A percentile compares a stretch with the other conserved stretches of the same genome.
phyloP scores from a whole-genome alignment of 2,113 vertebrate genomes.

The Ia io region DNA sequence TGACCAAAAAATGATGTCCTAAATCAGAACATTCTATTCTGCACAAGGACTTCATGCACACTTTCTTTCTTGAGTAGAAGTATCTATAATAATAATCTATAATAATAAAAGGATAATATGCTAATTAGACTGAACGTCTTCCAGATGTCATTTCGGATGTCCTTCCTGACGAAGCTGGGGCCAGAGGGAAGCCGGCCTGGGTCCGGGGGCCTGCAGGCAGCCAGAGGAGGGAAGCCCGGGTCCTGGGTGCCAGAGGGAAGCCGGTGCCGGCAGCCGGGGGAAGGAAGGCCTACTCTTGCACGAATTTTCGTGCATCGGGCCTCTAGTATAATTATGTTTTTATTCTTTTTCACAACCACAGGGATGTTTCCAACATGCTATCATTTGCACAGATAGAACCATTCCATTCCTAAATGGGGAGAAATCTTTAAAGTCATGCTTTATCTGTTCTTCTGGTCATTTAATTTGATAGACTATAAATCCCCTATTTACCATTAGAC shows the following conservation, averaged over 20 bases:
- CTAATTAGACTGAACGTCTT: too few relatives aligned
- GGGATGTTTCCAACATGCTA: constrained; percentile 36
- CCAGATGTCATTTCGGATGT: too few relatives aligned
- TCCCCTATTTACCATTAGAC: constrained; percentile 51
- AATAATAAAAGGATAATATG: too few relatives aligned
- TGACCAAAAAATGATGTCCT: not conserved
- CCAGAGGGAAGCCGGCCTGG: too few relatives aligned
- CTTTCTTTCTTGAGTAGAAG: constrained; percentile 31
- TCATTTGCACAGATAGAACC: constrained; percentile 57
- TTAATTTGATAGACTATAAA: constrained; percentile 64
- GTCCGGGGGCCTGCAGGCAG: too few relatives aligned
- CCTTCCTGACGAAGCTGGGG: too few relatives aligned
- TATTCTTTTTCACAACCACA: constrained; percentile 10
- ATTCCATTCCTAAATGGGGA: constrained; percentile 36
- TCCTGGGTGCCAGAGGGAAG: too few relatives aligned
- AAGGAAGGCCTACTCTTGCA: too few relatives aligned
- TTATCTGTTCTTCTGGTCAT: constrained; percentile 63
- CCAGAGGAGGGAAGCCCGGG: too few relatives aligned
- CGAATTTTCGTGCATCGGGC: too few relatives aligned
- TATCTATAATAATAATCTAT: not conserved
- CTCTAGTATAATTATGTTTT: not conserved
- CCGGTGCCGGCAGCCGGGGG: too few relatives aligned
- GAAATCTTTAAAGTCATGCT: constrained; percentile 58
- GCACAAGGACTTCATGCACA: not conserved
- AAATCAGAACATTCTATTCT: constrained; percentile 31